phyloP scores from a whole-genome alignment of 2,113 vertebrate genomes.

The Ophthalmolycus amberensis region DNA sequence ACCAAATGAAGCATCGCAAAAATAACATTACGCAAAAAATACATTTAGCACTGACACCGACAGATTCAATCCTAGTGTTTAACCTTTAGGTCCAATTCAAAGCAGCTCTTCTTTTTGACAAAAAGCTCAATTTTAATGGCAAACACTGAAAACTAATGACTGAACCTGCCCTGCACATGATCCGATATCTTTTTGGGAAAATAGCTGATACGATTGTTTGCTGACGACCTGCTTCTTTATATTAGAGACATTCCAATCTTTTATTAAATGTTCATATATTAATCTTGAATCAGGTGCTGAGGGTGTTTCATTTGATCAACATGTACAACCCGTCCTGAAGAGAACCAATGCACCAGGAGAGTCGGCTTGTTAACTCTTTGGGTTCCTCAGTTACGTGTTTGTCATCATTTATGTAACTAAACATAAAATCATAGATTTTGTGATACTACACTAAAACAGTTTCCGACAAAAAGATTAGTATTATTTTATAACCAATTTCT shows the following conservation, averaged over 20 bases:
- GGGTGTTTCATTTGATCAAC: slow-evolving; percentile 42
- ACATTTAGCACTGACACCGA: slow-evolving; percentile 70
- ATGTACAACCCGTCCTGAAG: slow-evolving; percentile 34
- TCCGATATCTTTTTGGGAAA: slow-evolving; percentile 75
- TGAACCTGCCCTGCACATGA: slow-evolving; percentile 61
- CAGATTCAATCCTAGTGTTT: slow-evolving; percentile 68
- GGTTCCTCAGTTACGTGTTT: slow-evolving; percentile 3
- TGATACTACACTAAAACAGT: not conserved
- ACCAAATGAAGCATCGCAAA: slow-evolving; percentile 70
- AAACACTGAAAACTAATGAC: slow-evolving; percentile 64
- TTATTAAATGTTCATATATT: slow-evolving; percentile 46
- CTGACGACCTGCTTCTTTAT: slow-evolving; percentile 57
- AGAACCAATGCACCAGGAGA: slow-evolving; percentile 38
- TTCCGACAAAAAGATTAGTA: not conserved
- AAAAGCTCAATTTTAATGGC: slow-evolving; percentile 64
- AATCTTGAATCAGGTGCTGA: slow-evolving; percentile 53
- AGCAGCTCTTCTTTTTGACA: slow-evolving; percentile 61
- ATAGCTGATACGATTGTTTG: slow-evolving; percentile 77
- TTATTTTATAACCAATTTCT: not conserved
- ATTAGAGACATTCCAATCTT: slow-evolving; percentile 62
- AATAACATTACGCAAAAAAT: slow-evolving; percentile 72
- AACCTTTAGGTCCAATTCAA: slow-evolving; percentile 71
- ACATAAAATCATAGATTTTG: not conserved
- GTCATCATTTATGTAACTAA: not conserved
- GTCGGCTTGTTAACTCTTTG: slow-evolving; percentile 32